Conservation (phyloP, 2,113 vertebrate genomes). For the Brachionichthys hirsutus region DNA sequence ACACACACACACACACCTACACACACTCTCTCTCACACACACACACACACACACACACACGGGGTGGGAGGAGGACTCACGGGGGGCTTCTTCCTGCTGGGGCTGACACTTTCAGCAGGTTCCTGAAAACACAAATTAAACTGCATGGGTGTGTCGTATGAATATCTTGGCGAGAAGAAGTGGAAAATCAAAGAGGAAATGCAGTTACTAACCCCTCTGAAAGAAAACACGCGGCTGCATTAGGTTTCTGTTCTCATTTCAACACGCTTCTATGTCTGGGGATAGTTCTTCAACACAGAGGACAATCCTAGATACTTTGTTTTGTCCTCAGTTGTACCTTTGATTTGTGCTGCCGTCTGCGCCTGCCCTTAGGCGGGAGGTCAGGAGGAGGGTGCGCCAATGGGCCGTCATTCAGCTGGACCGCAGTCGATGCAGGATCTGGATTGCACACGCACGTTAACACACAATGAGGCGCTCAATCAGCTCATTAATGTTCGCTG, state of each 20-base stretch:
- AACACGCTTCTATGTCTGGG: no score
- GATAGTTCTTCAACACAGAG: no score
- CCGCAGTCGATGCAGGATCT: slow-evolving; percentile 77
- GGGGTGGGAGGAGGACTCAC: slow-evolving; percentile 58
- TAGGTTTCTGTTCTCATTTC: no score
- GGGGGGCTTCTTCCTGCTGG: slow-evolving; percentile 65
- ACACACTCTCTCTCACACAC: no score
- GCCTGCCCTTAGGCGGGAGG: slow-evolving; percentile 84
- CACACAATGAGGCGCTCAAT: slow-evolving; percentile 3
- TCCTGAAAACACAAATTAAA: slow-evolving; percentile 43
- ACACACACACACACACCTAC: no score
- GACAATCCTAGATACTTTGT: no score
- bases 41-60: no score
- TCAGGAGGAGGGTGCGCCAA: slow-evolving; percentile 71
- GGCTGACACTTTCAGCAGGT: slow-evolving; percentile 53
- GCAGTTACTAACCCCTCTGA: not conserved
- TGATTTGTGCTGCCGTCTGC: slow-evolving; percentile 47
- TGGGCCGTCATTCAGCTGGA: slow-evolving; percentile 23
- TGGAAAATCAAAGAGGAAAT: not conserved
- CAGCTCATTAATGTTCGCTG: no score
- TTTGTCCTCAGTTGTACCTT: slow-evolving; percentile 24
- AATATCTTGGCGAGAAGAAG: not conserved
- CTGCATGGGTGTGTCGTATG: not conserved
- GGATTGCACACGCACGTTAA: slow-evolving; percentile 25
- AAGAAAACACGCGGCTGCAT: no score